Percentiles rank a stretch among this genome's conserved stretches.
These are phyloP conservation scores for Lanistes nyassanus DNA, from an alignment of 1,140 invertebrate genomes.

Conservation along the genomic window DNA sequence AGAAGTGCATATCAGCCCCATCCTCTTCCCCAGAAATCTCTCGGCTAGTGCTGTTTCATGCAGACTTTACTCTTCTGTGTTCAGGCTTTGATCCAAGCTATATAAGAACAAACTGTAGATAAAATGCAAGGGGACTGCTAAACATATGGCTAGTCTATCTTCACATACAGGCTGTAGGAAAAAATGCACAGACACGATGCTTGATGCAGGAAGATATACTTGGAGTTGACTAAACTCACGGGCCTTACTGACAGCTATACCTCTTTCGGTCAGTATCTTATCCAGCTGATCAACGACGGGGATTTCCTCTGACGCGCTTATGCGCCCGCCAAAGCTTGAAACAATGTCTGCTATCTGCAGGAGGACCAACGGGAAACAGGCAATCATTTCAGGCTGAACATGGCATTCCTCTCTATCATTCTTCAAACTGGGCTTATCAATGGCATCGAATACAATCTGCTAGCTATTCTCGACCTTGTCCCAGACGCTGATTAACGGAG, in stretches of 20 bases:
- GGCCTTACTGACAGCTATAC: slow-evolving; percentile 13
- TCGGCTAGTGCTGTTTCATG: too few relatives aligned
- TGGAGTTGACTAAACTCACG: neutral
- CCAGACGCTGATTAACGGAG: too few relatives aligned
- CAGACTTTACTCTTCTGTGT: too few relatives aligned
- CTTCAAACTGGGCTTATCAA: neutral
- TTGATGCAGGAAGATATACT: neutral
- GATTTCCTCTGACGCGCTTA: slow-evolving; percentile 43
- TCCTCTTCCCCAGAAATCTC: too few relatives aligned
- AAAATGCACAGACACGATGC: neutral
- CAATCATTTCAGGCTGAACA: slow-evolving; percentile 5
- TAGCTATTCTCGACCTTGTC: neutral
- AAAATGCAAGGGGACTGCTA: neutral
- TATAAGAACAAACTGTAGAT: neutral
- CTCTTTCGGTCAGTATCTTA: slow-evolving; percentile 34
- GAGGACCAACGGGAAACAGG: slow-evolving; percentile 6
- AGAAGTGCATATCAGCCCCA: too few relatives aligned
- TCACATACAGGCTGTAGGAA: neutral
- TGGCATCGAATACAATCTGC: neutral
- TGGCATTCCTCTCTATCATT: neutral
- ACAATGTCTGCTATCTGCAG: slow-evolving; percentile 66
- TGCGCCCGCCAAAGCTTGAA: slow-evolving; percentile 61
- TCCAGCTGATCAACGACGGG: slow-evolving; percentile 48
- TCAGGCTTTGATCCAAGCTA: too few relatives aligned
- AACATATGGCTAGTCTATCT: neutral